phyloP scores from a whole-genome alignment of 1,140 invertebrate genomes.

The Eurytemora carolleeae region DNA sequence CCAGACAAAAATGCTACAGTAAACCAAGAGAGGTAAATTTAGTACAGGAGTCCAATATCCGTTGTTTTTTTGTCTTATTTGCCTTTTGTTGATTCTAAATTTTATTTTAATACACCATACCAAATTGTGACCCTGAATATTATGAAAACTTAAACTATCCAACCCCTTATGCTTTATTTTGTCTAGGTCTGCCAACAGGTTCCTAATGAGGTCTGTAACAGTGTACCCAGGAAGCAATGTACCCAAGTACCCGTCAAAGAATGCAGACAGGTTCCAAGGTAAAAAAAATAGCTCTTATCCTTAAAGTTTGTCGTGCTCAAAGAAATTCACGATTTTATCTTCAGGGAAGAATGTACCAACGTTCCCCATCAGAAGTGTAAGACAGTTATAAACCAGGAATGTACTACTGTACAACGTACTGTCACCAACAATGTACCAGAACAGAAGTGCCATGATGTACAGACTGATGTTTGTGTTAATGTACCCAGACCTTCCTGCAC shows the following conservation, averaged over 20 bases:
- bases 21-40: too few relatives aligned
- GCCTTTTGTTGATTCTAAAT: too few relatives aligned
- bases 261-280: conserved; percentile 9
- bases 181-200: neutral
- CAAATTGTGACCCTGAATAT: too few relatives aligned
- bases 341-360: conserved; percentile 6
- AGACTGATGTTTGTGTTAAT: neutral
- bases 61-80: too few relatives aligned
- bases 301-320: neutral
- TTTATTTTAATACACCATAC: too few relatives aligned
- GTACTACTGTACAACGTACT: neutral
- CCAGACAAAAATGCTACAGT: too few relatives aligned
- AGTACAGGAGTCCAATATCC: too few relatives aligned
- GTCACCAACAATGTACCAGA: neutral
- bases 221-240: conserved; percentile 5
- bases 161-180: neutral
- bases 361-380: conserved; percentile 11
- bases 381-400: conserved; percentile 1
- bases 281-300: neutral
- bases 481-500: neutral
- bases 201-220: neutral
- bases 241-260: conserved; percentile 1
- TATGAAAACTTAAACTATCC: too few relatives aligned
- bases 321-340: neutral
- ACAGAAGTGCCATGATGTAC: neutral